Evolutionary conservation across 2,113 vertebrate species (phyloP).

Genomic region (Rostratula benghalensis): DNA sequence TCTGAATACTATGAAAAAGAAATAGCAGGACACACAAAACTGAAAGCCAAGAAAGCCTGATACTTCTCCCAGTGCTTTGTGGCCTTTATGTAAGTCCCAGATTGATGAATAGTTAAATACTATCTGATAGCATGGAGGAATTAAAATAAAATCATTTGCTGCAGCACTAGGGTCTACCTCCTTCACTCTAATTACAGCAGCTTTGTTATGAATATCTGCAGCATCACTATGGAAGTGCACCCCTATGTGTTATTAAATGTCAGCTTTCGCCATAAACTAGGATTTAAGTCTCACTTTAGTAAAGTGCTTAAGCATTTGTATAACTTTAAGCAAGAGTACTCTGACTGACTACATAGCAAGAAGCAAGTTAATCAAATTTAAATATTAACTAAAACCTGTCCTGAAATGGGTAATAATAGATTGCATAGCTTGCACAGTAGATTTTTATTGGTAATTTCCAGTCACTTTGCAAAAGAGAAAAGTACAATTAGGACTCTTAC

Average conservation of each 20-base stretch:
- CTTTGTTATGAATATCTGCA: conserved; percentile 11
- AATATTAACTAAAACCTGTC: neutral
- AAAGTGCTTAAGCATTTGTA: neutral
- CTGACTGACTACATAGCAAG: neutral
- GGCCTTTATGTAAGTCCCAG: neutral
- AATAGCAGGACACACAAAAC: neutral
- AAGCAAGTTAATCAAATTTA: neutral
- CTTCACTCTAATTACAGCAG: neutral
- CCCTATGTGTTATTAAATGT: conserved; percentile 23
- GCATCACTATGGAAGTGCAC: conserved; percentile 7
- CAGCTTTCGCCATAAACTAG: conserved; percentile 5
- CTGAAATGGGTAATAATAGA: neutral
- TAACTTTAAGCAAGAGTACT: neutral
- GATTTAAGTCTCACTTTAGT: conserved; percentile 4
- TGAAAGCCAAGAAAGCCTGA: neutral
- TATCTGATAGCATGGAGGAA: neutral
- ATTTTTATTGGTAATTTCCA: neutral
- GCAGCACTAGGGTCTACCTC: neutral
- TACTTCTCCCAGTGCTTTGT: neutral
- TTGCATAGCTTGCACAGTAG: neutral
- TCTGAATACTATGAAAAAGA: neutral
- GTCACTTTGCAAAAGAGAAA: neutral
- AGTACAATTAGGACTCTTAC: neutral
- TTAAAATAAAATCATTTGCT: neutral
- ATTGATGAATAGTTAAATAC: neutral